Conservation (phyloP, 2,797 vertebrate genomes). For the Microctenopoma steveboyesi region DNA sequence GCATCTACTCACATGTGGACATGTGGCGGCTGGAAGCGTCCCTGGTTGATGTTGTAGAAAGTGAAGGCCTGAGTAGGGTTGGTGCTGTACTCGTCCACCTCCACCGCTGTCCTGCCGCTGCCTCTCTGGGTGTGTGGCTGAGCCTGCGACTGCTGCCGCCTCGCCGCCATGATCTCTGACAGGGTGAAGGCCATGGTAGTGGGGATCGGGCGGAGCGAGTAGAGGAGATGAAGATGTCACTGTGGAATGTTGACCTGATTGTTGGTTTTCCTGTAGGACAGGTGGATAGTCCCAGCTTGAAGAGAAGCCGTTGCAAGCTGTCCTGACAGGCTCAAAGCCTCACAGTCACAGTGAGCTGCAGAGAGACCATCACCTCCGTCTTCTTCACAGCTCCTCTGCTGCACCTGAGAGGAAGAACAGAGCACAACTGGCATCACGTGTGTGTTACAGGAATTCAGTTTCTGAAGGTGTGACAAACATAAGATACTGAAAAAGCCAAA, state of each 20-base stretch:
- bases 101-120: slow-evolving; percentile 83
- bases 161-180: slow-evolving; percentile 93
- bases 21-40: slow-evolving; percentile 96
- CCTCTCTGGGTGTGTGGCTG: slow-evolving; percentile 86
- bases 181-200: slow-evolving; percentile 92
- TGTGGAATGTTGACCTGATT: slow-evolving; percentile 72
- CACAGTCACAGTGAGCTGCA: slow-evolving; percentile 72
- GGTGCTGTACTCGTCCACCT: slow-evolving; percentile 97
- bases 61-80: slow-evolving; percentile 99
- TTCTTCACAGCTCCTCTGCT: slow-evolving; percentile 8
- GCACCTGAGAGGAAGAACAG: slow-evolving; percentile 41
- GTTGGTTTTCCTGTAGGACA: slow-evolving; percentile 1
- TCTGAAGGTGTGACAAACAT: no score
- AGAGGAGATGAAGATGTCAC: slow-evolving; percentile 9
- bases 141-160: slow-evolving; percentile 87
- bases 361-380: slow-evolving; percentile 78
- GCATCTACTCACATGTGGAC: slow-evolving; percentile 93
- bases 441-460: background rate
- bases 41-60: slow-evolving; percentile 99
- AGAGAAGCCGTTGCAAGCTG: slow-evolving; percentile 18
- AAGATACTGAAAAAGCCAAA: no score
- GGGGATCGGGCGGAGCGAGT: background rate
- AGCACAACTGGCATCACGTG: slow-evolving; percentile 41
- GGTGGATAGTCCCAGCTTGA: background rate
- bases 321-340: slow-evolving; percentile 69